Evolutionary conservation across 1,140 invertebrate species (phyloP), one percentile per base, ranked within the genome.

Genomic region (Diuraphis noxia): DNA sequence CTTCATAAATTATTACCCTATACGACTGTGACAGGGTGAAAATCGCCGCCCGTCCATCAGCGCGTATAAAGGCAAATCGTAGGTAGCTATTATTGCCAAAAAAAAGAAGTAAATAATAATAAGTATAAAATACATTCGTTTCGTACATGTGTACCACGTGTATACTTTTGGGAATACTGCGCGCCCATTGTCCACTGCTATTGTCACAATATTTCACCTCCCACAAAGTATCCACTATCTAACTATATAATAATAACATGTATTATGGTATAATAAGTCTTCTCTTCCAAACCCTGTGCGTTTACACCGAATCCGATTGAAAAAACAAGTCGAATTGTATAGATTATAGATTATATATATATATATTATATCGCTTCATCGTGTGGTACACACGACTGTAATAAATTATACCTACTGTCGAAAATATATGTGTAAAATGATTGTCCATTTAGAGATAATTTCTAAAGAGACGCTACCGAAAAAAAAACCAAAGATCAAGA

Each of bases 201-300:
- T 81, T 85, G 82, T 85, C 82, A 85, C 82, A 46, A 85, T 85
- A 85, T 85, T 85, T 85, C 7, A 85, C 82, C 41, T 23, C 82
- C 82, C 41, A 46, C n/a, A 46, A 46, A 85, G 41, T 46, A n/a
- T 17, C n/a, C 40, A 82, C 38, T 72, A 72, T n/a, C 56, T n/a
- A 72, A 72, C 56, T 17, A 34, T 72, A 72, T 49, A 49, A 49
- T 49, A 13, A 63, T n/a, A 49, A 23, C 49, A 17, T 6, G 30
- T 6, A 17, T 25, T 25, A 56, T 56, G 13, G 10, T 13, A 56
- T 30, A 56, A 56, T 63, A n/a, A 13, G 13, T 63, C 30, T 63
- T 4, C 56, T 63, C 56, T 4, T 72, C 13, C 56, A 5, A 72
- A 17, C 13, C 13, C 56, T 30, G n/a, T 5, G 56, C 56, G 56